Evolutionary conservation across 2,888 invertebrate genomes (phyloP).

Genomic region (Encarsia formosa): DNA sequence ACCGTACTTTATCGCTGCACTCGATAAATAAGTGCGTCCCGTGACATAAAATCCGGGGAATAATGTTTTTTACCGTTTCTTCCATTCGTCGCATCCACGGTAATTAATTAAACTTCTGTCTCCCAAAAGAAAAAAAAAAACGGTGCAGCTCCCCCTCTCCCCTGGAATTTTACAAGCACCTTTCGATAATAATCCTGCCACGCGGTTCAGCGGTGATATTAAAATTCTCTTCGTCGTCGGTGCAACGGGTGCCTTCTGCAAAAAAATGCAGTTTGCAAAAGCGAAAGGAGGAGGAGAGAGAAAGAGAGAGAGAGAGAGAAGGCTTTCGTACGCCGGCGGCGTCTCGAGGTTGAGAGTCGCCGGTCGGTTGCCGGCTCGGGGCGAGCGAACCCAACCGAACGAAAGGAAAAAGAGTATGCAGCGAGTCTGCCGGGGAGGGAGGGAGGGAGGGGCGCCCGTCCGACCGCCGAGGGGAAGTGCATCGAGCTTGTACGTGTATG

Average conservation of each 20-base stretch:
- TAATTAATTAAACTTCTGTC: no score
- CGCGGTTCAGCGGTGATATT: no score
- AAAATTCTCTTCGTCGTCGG: no score
- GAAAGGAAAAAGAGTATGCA: conserved; percentile 23
- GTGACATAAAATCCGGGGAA: no score
- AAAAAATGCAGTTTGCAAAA: conserved; percentile 13
- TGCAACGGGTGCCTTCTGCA: neutral
- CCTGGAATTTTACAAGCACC: no score
- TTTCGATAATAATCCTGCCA: no score
- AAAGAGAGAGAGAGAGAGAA: neutral
- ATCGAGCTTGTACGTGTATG: neutral
- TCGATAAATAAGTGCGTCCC: no score
- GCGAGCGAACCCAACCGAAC: conserved; percentile 13
- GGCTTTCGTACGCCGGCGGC: conserved; percentile 5
- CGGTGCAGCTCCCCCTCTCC: no score
- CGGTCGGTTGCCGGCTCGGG: conserved; percentile 17
- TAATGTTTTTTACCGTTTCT: no score
- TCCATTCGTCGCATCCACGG: no score
- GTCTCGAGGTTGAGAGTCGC: conserved; percentile 24
- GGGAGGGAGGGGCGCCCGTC: conserved; percentile 1
- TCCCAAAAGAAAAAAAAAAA: no score
- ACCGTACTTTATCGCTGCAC: no score
- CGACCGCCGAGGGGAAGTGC: neutral
- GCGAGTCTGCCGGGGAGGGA: conserved; percentile 2
- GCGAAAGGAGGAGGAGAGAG: neutral